phyloP scores from a whole-genome alignment of 2,113 vertebrate genomes.

The Alligator sinensis region DNA sequence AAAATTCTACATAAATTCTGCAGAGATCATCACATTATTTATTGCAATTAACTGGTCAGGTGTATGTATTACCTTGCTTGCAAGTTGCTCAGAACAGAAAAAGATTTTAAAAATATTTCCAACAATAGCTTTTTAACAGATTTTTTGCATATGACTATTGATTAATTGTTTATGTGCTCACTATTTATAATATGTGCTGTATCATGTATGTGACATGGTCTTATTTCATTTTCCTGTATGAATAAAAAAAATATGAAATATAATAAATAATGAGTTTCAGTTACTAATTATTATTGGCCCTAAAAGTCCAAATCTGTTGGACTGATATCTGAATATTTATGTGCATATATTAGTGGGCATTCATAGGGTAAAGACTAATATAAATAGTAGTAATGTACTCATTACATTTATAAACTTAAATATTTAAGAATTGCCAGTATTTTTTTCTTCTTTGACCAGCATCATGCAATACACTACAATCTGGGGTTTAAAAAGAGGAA shows the following conservation, averaged over 20 bases:
- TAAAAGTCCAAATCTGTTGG: no score
- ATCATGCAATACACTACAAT: no score
- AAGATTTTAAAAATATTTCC: background rate
- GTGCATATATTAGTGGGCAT: background rate
- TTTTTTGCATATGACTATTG: rapidly evolving
- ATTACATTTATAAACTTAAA: rapidly evolving
- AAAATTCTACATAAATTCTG: background rate
- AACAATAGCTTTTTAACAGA: background rate
- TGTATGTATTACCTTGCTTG: background rate
- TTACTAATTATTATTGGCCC: no score
- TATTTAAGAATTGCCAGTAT: no score
- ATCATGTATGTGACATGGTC: rapidly evolving
- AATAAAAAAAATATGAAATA: background rate
- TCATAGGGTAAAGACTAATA: background rate
- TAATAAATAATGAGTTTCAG: no score
- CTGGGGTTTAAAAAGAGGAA: no score
- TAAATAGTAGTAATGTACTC: background rate
- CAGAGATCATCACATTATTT: background rate
- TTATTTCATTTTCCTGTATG: background rate
- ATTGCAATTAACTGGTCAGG: background rate
- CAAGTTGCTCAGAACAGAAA: background rate
- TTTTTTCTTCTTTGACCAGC: no score
- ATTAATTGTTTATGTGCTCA: background rate
- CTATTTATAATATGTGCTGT: background rate
- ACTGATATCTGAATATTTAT: no score